Conservation (phyloP, 2,888 invertebrate species). For the Boloria euphrosyne region DNA sequence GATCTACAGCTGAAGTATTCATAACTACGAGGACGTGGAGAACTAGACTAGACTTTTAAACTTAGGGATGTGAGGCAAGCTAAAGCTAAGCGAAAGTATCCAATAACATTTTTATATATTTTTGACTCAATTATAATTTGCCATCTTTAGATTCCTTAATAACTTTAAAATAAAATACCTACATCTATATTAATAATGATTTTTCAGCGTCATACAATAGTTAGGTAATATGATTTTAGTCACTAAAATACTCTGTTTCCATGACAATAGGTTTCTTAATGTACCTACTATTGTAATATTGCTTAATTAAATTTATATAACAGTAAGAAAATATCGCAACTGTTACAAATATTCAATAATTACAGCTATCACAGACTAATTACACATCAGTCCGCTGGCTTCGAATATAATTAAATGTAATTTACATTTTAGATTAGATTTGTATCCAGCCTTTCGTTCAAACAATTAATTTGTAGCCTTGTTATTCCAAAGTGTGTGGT, state of each 20-base stretch:
- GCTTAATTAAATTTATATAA: conserved; percentile 2
- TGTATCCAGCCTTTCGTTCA: conserved; percentile 31
- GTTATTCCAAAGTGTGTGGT: conserved; percentile 16
- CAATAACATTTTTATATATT: not conserved
- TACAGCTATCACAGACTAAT: conserved; percentile 35
- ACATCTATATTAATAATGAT: too few species aligned
- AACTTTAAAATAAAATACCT: too few species aligned
- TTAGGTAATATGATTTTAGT: not conserved
- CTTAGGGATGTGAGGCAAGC: conserved; percentile 48
- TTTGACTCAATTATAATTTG: too few species aligned
- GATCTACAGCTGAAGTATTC: conserved; percentile 61
- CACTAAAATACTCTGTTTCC: too few species aligned
- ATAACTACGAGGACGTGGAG: conserved; percentile 58
- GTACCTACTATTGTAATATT: not conserved
- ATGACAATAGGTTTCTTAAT: not conserved
- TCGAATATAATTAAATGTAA: conserved; percentile 34
- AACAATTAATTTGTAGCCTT: conserved; percentile 27
- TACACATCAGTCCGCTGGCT: conserved; percentile 31
- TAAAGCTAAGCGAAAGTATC: conserved; percentile 17
- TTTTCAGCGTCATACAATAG: not conserved
- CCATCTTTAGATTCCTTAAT: too few species aligned
- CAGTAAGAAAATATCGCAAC: conserved; percentile 8
- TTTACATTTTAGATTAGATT: conserved; percentile 36
- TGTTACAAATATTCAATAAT: conserved; percentile 29
- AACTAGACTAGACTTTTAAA: conserved; percentile 57